phyloP scores from a whole-genome alignment of 1,140 invertebrate species.

The Oryzaephilus surinamensis region DNA sequence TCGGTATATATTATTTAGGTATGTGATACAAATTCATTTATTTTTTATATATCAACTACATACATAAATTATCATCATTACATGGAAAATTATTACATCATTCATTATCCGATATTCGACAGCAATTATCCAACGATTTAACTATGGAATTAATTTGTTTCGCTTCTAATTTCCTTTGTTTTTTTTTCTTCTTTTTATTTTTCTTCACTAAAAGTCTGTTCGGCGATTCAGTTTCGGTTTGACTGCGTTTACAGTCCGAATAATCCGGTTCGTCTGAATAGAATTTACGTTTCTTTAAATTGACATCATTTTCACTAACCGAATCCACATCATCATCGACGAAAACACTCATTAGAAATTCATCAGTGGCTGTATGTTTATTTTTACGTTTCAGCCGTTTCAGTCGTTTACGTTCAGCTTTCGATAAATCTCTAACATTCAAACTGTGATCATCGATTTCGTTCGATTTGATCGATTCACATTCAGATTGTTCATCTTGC shows the following conservation, averaged over 20 bases:
- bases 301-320: slow-evolving; percentile 8
- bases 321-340: slow-evolving; percentile 15
- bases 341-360: slow-evolving; percentile 13
- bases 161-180: slow-evolving; percentile 16
- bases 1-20: too few species aligned
- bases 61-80: too few species aligned
- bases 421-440: slow-evolving; percentile 25
- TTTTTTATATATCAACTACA: too few species aligned
- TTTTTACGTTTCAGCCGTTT: slow-evolving; percentile 29
- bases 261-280: slow-evolving; percentile 15
- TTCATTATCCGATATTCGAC: slow-evolving; percentile 26
- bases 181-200: slow-evolving; percentile 22
- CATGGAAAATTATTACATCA: neutral
- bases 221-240: slow-evolving; percentile 9
- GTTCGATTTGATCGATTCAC: too few species aligned
- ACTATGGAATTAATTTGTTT: slow-evolving; percentile 22
- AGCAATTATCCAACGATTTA: slow-evolving; percentile 23
- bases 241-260: slow-evolving; percentile 5
- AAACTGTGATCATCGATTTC: slow-evolving; percentile 22
- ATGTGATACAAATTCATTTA: too few species aligned
- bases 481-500: too few species aligned
- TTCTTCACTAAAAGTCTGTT: slow-evolving; percentile 13
- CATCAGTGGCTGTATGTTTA: slow-evolving; percentile 15
- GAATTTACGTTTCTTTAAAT: slow-evolving; percentile 17
- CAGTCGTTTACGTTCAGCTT: slow-evolving; percentile 26